phyloP scores from a whole-genome alignment of 2,113 vertebrate genomes.

The Dromiciops gliroides region DNA sequence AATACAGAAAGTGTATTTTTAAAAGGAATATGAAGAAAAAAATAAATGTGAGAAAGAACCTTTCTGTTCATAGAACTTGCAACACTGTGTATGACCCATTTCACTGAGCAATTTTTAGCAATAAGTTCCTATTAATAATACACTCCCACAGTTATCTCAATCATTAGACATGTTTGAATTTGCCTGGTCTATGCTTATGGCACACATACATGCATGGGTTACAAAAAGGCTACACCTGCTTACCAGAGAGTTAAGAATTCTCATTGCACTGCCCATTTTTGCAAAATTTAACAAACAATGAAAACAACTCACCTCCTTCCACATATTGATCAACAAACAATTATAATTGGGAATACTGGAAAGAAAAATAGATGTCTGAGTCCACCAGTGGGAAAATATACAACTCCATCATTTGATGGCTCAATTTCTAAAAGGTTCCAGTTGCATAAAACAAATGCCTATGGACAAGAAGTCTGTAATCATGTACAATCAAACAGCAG shows the following conservation, averaged over 20 bases:
- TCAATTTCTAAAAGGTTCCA: not conserved
- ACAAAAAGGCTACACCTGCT: not conserved
- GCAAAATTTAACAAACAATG: not conserved
- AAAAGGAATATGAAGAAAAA: not conserved
- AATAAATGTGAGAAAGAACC: not conserved
- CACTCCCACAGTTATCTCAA: not conserved
- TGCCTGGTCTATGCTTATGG: not conserved
- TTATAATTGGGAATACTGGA: not conserved
- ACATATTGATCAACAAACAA: not conserved
- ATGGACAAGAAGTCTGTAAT: not conserved
- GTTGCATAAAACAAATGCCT: not conserved
- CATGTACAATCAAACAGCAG: not conserved
- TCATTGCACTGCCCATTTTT: not conserved
- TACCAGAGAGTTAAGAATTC: conserved; percentile 9
- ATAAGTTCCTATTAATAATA: conserved; percentile 6
- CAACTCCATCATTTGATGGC: not conserved
- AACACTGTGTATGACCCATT: not conserved
- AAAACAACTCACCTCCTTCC: not conserved
- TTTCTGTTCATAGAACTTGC: not conserved
- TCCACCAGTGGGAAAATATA: not conserved
- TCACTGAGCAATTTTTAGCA: not conserved
- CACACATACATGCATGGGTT: not conserved
- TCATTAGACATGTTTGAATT: not conserved
- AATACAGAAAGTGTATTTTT: not conserved
- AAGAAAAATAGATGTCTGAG: not conserved